Percentiles rank a stretch among this genome's conserved stretches.
phyloP scores from a whole-genome alignment of 2,113 vertebrate genomes.

The Nyctibius bracteatus region DNA sequence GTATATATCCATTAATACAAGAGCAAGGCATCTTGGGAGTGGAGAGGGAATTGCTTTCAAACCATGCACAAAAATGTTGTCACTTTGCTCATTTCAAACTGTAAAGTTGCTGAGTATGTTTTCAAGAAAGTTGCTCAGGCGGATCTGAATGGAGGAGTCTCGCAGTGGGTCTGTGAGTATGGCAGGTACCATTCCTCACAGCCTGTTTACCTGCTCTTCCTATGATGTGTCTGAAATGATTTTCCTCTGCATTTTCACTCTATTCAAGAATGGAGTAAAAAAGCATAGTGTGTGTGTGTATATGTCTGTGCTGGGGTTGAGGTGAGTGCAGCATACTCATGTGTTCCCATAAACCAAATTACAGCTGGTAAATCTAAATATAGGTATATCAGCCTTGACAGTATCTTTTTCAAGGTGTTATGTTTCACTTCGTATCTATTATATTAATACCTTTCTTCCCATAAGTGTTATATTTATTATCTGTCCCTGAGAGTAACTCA shows the following conservation, averaged over 20 bases:
- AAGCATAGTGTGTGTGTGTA: not conserved
- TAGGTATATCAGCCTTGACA: not conserved
- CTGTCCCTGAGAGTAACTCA: not conserved
- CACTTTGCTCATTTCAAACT: not conserved
- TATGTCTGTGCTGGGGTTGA: not conserved
- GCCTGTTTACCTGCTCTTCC: not conserved
- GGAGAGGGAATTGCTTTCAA: not conserved
- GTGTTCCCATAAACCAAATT: not conserved
- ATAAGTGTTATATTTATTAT: not conserved
- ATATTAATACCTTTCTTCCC: not conserved
- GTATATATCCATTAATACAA: not conserved
- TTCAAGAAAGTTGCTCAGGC: not conserved
- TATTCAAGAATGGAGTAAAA: not conserved
- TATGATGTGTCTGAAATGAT: not conserved
- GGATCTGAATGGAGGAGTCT: not conserved
- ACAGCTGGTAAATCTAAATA: not conserved
- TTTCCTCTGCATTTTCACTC: not conserved
- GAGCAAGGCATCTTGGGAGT: not conserved
- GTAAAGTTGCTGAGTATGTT: not conserved
- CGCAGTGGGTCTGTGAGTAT: not conserved
- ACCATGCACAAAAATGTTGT: not conserved
- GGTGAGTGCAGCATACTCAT: not conserved
- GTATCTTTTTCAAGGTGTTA: not conserved
- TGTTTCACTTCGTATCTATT: not conserved
- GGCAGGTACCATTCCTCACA: not conserved